Evolutionary conservation across 2,113 vertebrate genomes (phyloP).

Genomic region (Podarcis raffonei): DNA sequence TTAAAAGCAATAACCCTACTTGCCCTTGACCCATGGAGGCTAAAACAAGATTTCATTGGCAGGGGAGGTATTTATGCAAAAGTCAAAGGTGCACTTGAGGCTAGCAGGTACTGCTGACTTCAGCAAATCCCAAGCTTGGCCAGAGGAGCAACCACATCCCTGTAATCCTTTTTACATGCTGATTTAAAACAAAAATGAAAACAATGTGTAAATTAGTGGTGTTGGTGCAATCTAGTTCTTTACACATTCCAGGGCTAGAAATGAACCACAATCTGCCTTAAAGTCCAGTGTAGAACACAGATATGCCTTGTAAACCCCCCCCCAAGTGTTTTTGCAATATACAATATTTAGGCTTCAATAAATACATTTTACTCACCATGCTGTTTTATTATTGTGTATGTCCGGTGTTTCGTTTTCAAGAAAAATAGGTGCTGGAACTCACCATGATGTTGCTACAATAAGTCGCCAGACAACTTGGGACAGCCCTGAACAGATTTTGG

Average conservation of each 20-base stretch:
- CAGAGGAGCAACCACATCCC: neutral
- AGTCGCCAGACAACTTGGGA: no score
- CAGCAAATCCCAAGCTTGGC: conserved; percentile 33
- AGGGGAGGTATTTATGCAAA: neutral
- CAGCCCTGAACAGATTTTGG: no score
- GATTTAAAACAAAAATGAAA: neutral
- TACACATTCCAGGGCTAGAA: neutral
- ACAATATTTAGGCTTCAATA: neutral
- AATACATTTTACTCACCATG: neutral
- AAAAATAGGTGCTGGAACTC: no score
- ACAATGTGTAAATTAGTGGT: neutral
- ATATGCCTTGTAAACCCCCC: neutral
- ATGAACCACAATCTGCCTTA: neutral
- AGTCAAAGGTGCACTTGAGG: neutral
- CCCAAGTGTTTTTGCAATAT: neutral
- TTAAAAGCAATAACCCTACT: neutral
- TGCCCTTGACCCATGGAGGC: neutral
- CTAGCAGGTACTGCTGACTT: conserved; percentile 39
- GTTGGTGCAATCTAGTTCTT: neutral
- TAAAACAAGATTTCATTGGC: neutral
- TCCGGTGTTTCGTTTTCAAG: no score
- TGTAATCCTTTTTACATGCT: conserved; percentile 38
- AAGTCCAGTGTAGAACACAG: neutral
- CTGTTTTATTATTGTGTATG: no score
- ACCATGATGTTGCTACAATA: no score